These are phyloP conservation scores for Drymonia ruficornis DNA, from an alignment of 2,888 invertebrate species.

Conservation along the genomic window DNA sequence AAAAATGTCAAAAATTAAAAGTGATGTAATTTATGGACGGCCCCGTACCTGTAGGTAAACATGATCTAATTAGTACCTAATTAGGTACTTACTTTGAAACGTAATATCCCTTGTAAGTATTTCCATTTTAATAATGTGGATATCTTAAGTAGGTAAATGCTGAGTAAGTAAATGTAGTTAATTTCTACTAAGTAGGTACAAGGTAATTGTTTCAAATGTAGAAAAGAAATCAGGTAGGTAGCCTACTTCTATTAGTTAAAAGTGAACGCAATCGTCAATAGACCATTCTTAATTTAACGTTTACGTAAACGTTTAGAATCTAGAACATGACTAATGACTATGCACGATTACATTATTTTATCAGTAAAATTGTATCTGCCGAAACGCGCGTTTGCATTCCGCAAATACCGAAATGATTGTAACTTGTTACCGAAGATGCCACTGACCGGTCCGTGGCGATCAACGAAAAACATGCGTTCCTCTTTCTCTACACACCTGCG, in stretches of 20 bases:
- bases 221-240: too few species aligned
- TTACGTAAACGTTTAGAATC: slow-evolving; percentile 1
- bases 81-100: too few species aligned
- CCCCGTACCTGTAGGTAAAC: too few species aligned
- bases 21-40: too few species aligned
- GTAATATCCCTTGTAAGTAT: too few species aligned
- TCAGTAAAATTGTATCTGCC: background rate
- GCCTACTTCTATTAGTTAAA: slow-evolving; percentile 6
- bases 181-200: too few species aligned
- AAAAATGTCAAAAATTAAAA: too few species aligned
- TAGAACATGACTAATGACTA: background rate
- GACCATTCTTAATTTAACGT: background rate
- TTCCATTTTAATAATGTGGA: too few species aligned
- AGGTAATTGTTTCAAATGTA: too few species aligned
- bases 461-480: slow-evolving; percentile 38
- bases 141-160: too few species aligned
- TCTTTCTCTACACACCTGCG: slow-evolving; percentile 63
- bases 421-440: slow-evolving; percentile 43
- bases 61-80: too few species aligned
- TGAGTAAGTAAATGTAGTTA: too few species aligned
- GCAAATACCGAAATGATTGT: slow-evolving; percentile 18
- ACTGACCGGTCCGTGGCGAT: slow-evolving; percentile 58
- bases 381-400: slow-evolving; percentile 10
- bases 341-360: background rate
- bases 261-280: background rate